A percentile compares a stretch with the other conserved stretches of the same genome.
Evolutionary conservation across 2,797 vertebrate species (phyloP).

Genomic region (Poeciliopsis presidionis): DNA sequence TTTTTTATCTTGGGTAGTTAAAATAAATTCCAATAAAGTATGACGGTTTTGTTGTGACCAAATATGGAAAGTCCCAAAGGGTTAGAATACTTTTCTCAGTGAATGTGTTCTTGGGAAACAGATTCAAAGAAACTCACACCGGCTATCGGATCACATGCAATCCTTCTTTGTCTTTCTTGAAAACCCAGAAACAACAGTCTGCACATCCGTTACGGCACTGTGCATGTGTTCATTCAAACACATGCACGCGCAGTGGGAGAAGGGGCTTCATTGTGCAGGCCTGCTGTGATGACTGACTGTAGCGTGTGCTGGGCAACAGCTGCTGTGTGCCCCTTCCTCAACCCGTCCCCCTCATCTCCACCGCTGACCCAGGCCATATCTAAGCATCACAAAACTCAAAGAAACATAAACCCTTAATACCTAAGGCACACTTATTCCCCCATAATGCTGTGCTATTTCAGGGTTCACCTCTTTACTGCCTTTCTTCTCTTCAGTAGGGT

Average conservation of each 20-base stretch:
- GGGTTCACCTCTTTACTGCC: slow-evolving; percentile 14
- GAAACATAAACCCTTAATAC: slow-evolving; percentile 3
- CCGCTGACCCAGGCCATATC: slow-evolving; percentile 55
- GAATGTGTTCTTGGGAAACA: slow-evolving; percentile 1
- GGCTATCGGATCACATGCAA: slow-evolving; percentile 20
- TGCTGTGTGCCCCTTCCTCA: slow-evolving; percentile 65
- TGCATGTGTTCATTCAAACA: slow-evolving; percentile 31
- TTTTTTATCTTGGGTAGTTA: no score
- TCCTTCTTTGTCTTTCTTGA: slow-evolving; percentile 37
- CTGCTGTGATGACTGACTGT: slow-evolving; percentile 83
- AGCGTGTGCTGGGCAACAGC: slow-evolving; percentile 85
- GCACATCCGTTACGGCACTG: slow-evolving; percentile 56
- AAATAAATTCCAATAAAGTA: no score
- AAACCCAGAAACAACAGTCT: slow-evolving; percentile 53
- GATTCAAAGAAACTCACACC: slow-evolving; percentile 29
- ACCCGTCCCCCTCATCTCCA: slow-evolving; percentile 44
- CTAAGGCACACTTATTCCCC: neutral
- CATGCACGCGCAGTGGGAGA: slow-evolving; percentile 69
- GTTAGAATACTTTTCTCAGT: slow-evolving; percentile 5
- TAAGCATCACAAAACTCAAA: slow-evolving; percentile 41
- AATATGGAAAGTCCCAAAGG: neutral
- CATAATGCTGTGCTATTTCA: slow-evolving; percentile 19
- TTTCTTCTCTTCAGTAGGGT: neutral
- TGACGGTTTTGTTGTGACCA: neutral
- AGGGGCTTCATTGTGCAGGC: slow-evolving; percentile 79